phyloP scores from a whole-genome alignment of 2,888 invertebrate genomes.

The Pelosia muscerda region DNA sequence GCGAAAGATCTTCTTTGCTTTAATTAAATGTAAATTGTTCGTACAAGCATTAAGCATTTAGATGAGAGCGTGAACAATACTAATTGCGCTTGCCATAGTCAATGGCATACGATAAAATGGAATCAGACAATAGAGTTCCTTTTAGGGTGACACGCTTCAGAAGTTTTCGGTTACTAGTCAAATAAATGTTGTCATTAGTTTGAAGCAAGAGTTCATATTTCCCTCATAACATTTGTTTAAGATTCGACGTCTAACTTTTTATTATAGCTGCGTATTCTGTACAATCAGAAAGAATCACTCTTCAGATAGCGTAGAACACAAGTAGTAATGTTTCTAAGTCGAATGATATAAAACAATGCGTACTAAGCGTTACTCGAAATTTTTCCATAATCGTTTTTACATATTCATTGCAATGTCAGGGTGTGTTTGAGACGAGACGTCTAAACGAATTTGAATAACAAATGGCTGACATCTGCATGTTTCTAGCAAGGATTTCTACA shows the following conservation, averaged over 20 bases:
- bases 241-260: not conserved
- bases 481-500: slow-evolving; percentile 69
- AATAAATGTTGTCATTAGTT: not conserved
- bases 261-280: not conserved
- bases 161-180: not conserved
- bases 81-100: slow-evolving; percentile 46
- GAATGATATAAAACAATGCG: slow-evolving; percentile 48
- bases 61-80: slow-evolving; percentile 48
- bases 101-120: slow-evolving; percentile 38
- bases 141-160: slow-evolving; percentile 16
- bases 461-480: slow-evolving; percentile 83
- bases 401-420: slow-evolving; percentile 82
- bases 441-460: slow-evolving; percentile 84
- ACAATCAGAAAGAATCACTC: not conserved
- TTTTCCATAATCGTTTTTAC: slow-evolving; percentile 84
- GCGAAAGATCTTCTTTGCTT: slow-evolving; percentile 65
- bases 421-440: slow-evolving; percentile 81
- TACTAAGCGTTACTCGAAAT: slow-evolving; percentile 68
- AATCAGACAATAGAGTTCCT: slow-evolving; percentile 21
- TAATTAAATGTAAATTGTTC: slow-evolving; percentile 77
- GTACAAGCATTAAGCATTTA: slow-evolving; percentile 54
- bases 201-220: not conserved
- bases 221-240: no score
- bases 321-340: not conserved
- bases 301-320: not conserved